Evolutionary conservation across 2,888 invertebrate species (phyloP).

Genomic region (Chaitophorus viminalis): DNA sequence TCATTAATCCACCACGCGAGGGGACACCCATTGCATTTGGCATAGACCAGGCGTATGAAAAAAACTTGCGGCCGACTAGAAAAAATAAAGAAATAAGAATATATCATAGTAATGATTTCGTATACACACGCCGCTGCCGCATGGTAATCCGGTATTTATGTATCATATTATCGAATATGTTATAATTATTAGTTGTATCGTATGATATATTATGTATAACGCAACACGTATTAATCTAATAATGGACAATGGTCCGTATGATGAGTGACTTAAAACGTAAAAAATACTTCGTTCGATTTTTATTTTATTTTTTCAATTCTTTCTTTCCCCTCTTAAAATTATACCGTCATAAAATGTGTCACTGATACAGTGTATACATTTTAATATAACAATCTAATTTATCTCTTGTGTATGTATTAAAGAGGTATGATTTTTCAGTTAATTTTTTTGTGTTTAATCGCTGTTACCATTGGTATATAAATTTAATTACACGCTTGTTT

Average conservation of each 20-base stretch:
- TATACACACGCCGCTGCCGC: neutral
- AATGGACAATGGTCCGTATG: neutral
- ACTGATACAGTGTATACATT: neutral
- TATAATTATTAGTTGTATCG: neutral
- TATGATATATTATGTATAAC: neutral
- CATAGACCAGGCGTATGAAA: neutral
- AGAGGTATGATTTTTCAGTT: neutral
- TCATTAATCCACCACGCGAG: conserved; percentile 46
- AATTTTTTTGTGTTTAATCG: neutral
- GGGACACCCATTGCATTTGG: conserved; percentile 47
- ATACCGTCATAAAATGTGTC: neutral
- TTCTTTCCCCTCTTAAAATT: neutral
- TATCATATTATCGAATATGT: neutral
- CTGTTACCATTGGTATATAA: neutral
- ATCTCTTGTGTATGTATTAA: too few species aligned
- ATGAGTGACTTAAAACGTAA: neutral
- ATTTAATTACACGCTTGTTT: conserved; percentile 26
- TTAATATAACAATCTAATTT: too few species aligned
- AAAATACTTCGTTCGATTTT: neutral
- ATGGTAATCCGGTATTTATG: neutral
- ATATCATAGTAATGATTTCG: neutral
- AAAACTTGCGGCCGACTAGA: conserved; percentile 24
- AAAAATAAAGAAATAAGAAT: neutral
- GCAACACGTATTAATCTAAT: neutral
- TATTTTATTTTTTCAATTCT: neutral